Evolutionary conservation across 1,140 invertebrate species (phyloP), one percentile per base, ranked within the genome.

Genomic region (Drosophila azteca): DNA sequence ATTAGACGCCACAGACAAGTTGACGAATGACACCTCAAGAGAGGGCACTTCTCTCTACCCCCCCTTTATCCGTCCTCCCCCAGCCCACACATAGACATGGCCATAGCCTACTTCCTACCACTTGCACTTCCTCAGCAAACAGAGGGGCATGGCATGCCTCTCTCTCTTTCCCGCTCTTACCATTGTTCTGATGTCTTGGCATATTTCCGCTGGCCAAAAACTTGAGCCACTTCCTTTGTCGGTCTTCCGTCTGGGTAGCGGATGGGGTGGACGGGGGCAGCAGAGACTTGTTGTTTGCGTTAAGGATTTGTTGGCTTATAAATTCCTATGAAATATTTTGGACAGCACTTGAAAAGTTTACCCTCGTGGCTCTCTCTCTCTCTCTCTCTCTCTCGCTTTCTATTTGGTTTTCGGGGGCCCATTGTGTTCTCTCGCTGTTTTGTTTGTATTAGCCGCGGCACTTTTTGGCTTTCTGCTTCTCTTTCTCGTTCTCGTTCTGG

Each of bases 311-410:
- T 60, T 79, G 69, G 82, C 82, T 87, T 88, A 83, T 88, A 87
- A 87, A 88, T 87, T 87, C 82, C 79, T 79, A 58, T 71, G 75
- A 88, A 87, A 88, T 87, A 87, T 83, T 76, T 88, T 55, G 70
- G 66, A 82, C 82, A 79, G 82, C 75, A 83, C 83, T 87, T 88
- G 83, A 88, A 82, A 87, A 87, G 75, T 88, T 87, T 76, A 64
- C 15, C 49, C 55, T 39, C n/a, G 22, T 55, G 41, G 39, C 43
- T 58, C 51, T 45, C 63, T 59, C 49, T n/a, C 31, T 52, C 20
- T 22, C 39, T 22, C 20, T 8, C 29, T 55, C 46, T 15, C 20
- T 48, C 29, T 55, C 46, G 15, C 20, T 48, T 57, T 53, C 50
- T 65, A 66, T 67, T 67, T 74, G 53, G 26, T 39, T 76, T 67